These are phyloP conservation scores for Tragelaphus scriptus DNA, from an alignment of 2,113 vertebrate genomes.

Conservation along the genomic window DNA sequence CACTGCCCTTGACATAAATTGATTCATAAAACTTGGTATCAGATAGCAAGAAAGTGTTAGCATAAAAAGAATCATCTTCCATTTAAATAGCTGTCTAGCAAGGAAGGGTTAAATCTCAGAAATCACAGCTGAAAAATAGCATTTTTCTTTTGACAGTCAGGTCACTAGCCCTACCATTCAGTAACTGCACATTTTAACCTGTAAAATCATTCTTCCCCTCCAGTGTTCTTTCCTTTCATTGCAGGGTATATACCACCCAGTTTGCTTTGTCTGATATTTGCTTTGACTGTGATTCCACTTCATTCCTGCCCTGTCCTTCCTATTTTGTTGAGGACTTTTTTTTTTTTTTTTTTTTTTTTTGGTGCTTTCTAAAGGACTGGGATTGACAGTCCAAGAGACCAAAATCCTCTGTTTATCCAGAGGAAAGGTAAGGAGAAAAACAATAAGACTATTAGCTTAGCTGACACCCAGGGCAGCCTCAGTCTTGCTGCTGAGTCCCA, in stretches of 20 bases:
- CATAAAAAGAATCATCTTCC: neutral
- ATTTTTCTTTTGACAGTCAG: neutral
- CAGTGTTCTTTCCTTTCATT: neutral
- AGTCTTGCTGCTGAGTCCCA: neutral
- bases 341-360: constrained; percentile 1
- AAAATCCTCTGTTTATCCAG: constrained; percentile 38
- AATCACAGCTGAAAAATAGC: neutral
- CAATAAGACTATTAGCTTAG: neutral
- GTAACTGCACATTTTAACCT: neutral
- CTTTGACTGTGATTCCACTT: constrained; percentile 26
- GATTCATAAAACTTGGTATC: neutral
- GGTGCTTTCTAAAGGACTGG: neutral
- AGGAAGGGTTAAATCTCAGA: neutral
- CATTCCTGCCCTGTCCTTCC: neutral
- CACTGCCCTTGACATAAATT: neutral
- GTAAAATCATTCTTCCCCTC: neutral
- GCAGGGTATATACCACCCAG: neutral
- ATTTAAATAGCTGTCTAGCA: neutral
- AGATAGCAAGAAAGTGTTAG: neutral
- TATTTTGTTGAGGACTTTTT: neutral
- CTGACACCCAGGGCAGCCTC: neutral
- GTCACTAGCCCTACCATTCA: neutral
- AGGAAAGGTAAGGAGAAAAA: constrained; percentile 28
- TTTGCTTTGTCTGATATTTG: constrained; percentile 55
- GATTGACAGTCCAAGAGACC: constrained; percentile 5